phyloP scores from a whole-genome alignment of 2,797 vertebrate genomes.

The Eremophila alpestris region DNA sequence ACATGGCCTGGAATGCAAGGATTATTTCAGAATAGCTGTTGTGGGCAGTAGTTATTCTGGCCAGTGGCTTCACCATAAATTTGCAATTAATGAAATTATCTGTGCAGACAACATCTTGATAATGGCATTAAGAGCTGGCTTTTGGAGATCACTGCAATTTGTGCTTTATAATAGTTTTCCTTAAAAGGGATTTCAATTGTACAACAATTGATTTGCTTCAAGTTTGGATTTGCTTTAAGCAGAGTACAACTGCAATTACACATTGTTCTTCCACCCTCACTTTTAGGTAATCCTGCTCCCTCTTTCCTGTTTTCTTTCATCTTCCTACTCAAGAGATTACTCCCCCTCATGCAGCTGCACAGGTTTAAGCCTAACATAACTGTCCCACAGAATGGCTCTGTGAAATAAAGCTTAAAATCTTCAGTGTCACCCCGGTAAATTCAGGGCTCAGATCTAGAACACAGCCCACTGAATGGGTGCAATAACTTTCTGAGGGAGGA shows the following conservation, averaged over 20 bases:
- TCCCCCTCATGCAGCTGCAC: neutral
- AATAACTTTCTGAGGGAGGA: conserved; percentile 4
- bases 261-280: neutral
- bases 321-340: conserved; percentile 17
- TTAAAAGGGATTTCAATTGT: neutral
- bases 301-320: conserved; percentile 18
- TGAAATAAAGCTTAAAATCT: conserved; percentile 8
- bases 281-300: neutral
- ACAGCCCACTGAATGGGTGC: neutral
- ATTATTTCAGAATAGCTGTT: neutral
- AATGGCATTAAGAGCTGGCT: neutral
- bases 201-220: neutral
- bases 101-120: neutral
- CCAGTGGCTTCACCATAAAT: neutral
- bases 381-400: neutral
- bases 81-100: neutral
- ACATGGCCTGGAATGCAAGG: neutral
- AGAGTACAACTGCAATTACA: neutral
- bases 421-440: neutral
- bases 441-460: neutral
- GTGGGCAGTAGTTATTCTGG: neutral
- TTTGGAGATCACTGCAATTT: neutral
- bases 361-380: neutral
- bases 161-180: neutral
- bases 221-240: neutral